phyloP scores from a whole-genome alignment of 2,113 vertebrate genomes.

The Erythrocebus patas region DNA sequence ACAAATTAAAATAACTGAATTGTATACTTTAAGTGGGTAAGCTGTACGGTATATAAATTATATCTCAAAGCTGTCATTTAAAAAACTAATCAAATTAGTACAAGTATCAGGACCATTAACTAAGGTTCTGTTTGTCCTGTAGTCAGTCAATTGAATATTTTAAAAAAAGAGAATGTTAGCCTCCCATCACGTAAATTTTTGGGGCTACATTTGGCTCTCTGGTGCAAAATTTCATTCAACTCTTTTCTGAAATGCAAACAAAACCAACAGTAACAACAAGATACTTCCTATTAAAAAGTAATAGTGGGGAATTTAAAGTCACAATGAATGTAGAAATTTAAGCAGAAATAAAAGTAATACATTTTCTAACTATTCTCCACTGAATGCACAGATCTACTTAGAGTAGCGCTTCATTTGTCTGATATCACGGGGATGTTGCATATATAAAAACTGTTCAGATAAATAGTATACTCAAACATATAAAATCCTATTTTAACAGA shows the following conservation, averaged over 20 bases:
- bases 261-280: slow-evolving; percentile 20
- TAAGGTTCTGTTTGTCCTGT: not conserved
- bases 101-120: not conserved
- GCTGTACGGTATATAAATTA: not conserved
- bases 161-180: not conserved
- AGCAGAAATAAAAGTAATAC: slow-evolving; percentile 48
- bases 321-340: slow-evolving; percentile 4
- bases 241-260: slow-evolving; percentile 27
- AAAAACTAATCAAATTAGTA: not conserved
- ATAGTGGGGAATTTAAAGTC: not conserved
- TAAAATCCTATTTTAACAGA: not conserved
- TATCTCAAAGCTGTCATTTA: not conserved
- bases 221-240: not conserved
- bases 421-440: not conserved
- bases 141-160: not conserved
- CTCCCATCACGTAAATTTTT: not conserved
- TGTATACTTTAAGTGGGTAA: not conserved
- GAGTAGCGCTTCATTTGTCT: not conserved
- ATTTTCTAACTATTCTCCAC: slow-evolving; percentile 27
- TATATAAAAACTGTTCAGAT: not conserved
- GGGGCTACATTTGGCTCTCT: not conserved
- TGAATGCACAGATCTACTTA: not conserved
- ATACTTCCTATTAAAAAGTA: not conserved
- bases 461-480: not conserved
- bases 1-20: not conserved